Evolutionary conservation across 2,797 vertebrate genomes (phyloP), one percentile per base, ranked within the genome.

Genomic region (Enteromius fasciolatus): DNA sequence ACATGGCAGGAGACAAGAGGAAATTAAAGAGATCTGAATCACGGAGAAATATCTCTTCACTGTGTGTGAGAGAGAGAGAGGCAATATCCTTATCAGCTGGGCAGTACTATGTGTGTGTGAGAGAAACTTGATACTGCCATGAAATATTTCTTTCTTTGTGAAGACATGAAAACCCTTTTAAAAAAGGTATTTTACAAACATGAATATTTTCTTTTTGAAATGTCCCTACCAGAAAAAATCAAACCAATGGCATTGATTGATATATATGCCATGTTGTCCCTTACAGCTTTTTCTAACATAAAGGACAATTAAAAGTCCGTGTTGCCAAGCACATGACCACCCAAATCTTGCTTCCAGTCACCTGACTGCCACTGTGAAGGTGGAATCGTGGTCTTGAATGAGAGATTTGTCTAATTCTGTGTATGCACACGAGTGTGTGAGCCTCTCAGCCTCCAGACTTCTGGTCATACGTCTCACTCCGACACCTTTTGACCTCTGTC

Each of bases 1-100:
- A n/a, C 4, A 3, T 25, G 28, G n/a, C 9, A 39, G 23, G 36
- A 80, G 57, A 66, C 23, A 41, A 17, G 61, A 33, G 87, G 83
- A 88, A 85, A 85, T 86, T 70, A 66, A 70, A 85, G 75, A 50
- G 83, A 86, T 85, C 9, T 23, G 78, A 85, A 86, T 86, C 81
- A 63, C 17, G 39, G 59, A 41, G 76, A 75, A 81, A 86, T 87
- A 84, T 84, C 67, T 63, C 83, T 25, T 52, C 1, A 39, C 54
- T 31, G 31, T 2, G 31, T 31, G 31, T 31, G 31, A 36, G 36
- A 76, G 10, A 20, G 73, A 59, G 6, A 48, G 25, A 33, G 9
- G 66, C 31, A 4, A 48, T 59, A 85, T 66, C 54, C 14, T 67
- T 66, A 80, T 75, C 36, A 52, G 46, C 20, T 6, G 1, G 59